Evolutionary conservation across 1,140 invertebrate genomes (phyloP).

Genomic region (Monomorium pharaonis): DNA sequence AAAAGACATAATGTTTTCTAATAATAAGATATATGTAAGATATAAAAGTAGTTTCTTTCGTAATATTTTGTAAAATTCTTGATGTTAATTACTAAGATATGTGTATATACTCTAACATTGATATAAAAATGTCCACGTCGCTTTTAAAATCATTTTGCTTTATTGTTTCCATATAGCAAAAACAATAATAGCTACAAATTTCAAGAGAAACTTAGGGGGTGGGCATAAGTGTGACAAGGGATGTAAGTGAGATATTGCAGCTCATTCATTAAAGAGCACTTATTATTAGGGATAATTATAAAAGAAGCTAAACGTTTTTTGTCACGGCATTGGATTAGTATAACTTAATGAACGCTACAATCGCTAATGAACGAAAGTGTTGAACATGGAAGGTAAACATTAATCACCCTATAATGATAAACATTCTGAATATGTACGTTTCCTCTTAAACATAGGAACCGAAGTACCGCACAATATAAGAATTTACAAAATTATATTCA

Average conservation of each 20-base stretch:
- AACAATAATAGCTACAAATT: constrained; percentile 61
- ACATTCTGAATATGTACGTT: constrained; percentile 84
- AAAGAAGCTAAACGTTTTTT: constrained; percentile 23
- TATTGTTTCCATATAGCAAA: constrained; percentile 21
- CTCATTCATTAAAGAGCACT: constrained; percentile 34
- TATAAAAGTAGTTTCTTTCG: neutral
- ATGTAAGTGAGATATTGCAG: constrained; percentile 81
- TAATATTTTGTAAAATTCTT: constrained; percentile 4
- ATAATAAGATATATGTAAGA: neutral
- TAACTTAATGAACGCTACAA: constrained; percentile 47
- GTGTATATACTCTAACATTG: constrained; percentile 1
- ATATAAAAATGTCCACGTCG: constrained; percentile 19
- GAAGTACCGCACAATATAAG: constrained; percentile 63
- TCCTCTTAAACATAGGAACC: constrained; percentile 79
- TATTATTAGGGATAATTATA: constrained; percentile 50
- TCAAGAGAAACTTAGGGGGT: constrained; percentile 80
- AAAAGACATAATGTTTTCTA: constrained; percentile 2
- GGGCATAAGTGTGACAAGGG: constrained; percentile 85
- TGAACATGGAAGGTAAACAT: constrained; percentile 44
- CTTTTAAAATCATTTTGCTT: constrained; percentile 44
- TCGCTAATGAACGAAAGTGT: constrained; percentile 49
- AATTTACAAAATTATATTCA: constrained; percentile 72
- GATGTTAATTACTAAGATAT: constrained; percentile 13
- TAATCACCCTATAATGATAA: constrained; percentile 49
- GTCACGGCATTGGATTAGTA: constrained; percentile 36